A percentile compares a stretch with the other conserved stretches of the same genome.
Evolutionary conservation across 2,888 invertebrate genomes (phyloP).

Genomic region (Autographa pulchrina): DNA sequence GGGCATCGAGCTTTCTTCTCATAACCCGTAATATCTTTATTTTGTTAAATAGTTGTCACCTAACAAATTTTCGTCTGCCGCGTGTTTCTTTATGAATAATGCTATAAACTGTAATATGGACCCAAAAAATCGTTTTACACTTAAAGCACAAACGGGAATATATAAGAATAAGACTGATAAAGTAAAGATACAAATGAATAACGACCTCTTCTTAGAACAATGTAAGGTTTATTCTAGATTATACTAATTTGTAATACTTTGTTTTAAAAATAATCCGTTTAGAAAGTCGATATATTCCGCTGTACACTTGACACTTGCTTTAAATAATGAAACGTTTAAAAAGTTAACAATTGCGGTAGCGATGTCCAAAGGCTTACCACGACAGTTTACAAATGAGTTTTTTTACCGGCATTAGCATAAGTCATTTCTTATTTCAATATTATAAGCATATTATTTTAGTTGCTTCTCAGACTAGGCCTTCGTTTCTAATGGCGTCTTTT

Average conservation of each 20-base stretch:
- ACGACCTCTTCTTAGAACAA: not conserved
- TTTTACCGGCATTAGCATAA: slow-evolving; percentile 11
- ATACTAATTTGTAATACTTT: slow-evolving; percentile 5
- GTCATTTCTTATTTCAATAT: slow-evolving; percentile 33
- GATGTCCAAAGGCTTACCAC: slow-evolving; percentile 35
- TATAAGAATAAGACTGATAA: too few species aligned
- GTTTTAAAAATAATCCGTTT: slow-evolving; percentile 13
- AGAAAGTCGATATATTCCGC: slow-evolving; percentile 12
- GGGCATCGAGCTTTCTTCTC: too few species aligned
- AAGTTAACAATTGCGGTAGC: slow-evolving; percentile 33
- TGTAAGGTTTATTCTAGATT: not conserved
- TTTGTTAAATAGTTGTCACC: too few species aligned
- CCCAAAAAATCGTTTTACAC: too few species aligned
- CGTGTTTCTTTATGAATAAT: too few species aligned
- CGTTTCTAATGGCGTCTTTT: not conserved
- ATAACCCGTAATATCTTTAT: too few species aligned
- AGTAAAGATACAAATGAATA: too few species aligned
- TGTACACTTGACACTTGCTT: slow-evolving; percentile 15
- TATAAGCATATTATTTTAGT: slow-evolving; percentile 38
- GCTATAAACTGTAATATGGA: too few species aligned
- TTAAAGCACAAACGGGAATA: too few species aligned
- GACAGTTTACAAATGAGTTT: slow-evolving; percentile 46
- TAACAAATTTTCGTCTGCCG: too few species aligned
- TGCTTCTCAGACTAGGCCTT: slow-evolving; percentile 25
- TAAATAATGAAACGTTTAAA: slow-evolving; percentile 28